Evolutionary conservation across 2,113 vertebrate genomes (phyloP).

Genomic region (Puma concolor): DNA sequence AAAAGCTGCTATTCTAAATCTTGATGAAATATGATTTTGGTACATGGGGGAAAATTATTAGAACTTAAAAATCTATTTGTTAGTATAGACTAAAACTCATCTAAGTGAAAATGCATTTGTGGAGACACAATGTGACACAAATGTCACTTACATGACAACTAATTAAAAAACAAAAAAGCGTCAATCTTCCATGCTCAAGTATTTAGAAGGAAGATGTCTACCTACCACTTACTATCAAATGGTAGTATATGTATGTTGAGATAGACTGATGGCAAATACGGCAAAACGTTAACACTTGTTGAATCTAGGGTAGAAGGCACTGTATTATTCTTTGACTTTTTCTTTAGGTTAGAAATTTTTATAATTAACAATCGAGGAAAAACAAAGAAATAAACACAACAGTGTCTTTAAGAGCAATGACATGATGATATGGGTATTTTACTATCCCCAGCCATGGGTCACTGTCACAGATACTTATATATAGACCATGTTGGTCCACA

Average conservation of each 20-base stretch:
- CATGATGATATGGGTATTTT: not conserved
- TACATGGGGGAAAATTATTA: not conserved
- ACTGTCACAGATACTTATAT: not conserved
- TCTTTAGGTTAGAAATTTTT: conserved; percentile 9
- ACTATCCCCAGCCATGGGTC: not conserved
- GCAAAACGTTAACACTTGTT: not conserved
- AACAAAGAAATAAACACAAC: not conserved
- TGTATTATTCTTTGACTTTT: not conserved
- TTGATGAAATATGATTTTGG: not conserved
- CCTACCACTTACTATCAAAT: not conserved
- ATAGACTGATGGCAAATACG: not conserved
- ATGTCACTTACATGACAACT: not conserved
- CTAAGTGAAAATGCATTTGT: not conserved
- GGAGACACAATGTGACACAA: not conserved
- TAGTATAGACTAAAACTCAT: not conserved
- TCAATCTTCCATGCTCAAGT: not conserved
- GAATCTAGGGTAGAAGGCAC: not conserved
- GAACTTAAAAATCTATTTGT: not conserved
- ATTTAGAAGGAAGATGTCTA: not conserved
- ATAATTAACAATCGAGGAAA: not conserved
- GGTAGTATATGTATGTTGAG: not conserved
- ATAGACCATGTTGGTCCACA: not conserved
- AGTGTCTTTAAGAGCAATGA: not conserved
- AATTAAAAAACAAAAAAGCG: not conserved
- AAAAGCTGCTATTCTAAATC: not conserved